Conservation (phyloP, 2,888 invertebrate genomes). For the Nemotelus pantherinus region DNA sequence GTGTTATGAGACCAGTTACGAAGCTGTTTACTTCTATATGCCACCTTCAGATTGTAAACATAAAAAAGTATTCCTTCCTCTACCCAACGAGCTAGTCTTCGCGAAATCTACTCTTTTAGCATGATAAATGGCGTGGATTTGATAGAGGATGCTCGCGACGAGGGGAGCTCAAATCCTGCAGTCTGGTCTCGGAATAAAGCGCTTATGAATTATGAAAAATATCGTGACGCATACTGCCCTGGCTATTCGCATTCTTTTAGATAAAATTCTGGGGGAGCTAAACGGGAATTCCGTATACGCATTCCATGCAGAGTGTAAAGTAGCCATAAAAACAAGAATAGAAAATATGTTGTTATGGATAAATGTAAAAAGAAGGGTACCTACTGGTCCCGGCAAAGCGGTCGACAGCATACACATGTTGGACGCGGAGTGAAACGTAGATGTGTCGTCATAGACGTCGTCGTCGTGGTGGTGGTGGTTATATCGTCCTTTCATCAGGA, state of each 20-base stretch:
- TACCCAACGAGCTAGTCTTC: neutral
- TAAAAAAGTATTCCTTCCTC: neutral
- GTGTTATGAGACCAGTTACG: neutral
- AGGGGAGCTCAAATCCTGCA: neutral
- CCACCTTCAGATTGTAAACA: neutral
- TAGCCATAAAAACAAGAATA: conserved; percentile 30
- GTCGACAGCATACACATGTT: too few species aligned
- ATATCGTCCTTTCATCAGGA: neutral
- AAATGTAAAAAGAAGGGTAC: neutral
- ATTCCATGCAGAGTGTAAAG: conserved; percentile 18
- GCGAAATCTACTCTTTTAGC: neutral
- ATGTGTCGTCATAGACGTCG: conserved; percentile 19
- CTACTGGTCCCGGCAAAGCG: neutral
- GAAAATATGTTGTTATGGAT: neutral
- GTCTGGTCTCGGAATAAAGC: conserved; percentile 18
- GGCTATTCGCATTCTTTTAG: conserved; percentile 1
- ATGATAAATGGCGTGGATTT: conserved; percentile 12
- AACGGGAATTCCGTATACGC: neutral
- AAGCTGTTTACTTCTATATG: neutral
- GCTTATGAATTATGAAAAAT: conserved; percentile 40
- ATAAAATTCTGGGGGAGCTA: neutral
- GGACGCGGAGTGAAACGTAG: neutral
- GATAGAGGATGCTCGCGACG: conserved; percentile 1
- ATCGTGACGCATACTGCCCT: conserved; percentile 20
- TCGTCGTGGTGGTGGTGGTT: neutral